These are phyloP conservation scores for Tursiops truncatus DNA, from an alignment of 2,113 vertebrate genomes.

Conservation along the genomic window DNA sequence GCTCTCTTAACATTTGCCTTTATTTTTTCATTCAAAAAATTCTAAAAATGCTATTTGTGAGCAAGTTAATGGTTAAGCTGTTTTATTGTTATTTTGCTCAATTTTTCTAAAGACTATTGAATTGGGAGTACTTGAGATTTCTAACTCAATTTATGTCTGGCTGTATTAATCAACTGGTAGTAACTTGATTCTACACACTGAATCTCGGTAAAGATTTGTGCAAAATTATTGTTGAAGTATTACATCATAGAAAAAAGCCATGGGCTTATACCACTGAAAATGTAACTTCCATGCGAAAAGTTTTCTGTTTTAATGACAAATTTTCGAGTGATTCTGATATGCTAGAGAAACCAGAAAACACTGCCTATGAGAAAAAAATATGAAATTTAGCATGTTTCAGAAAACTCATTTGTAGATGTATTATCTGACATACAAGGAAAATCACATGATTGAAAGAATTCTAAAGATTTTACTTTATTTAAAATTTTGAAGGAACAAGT, in stretches of 20 bases:
- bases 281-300: background rate
- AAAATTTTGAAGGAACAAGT: background rate
- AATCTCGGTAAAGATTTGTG: background rate
- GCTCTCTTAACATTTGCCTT: background rate
- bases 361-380: background rate
- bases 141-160: background rate
- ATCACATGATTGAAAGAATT: background rate
- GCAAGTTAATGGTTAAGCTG: background rate
- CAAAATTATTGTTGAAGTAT: background rate
- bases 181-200: background rate
- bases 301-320: conserved; percentile 19
- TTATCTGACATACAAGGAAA: background rate
- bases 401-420: background rate
- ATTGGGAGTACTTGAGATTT: background rate
- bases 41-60: background rate
- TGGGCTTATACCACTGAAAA: background rate
- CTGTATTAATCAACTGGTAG: conserved; percentile 30
- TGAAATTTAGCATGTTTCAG: background rate
- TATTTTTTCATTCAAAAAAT: conserved; percentile 14
- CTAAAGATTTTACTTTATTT: background rate
- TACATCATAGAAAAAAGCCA: background rate
- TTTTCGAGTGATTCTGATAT: background rate
- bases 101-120: conserved; percentile 34
- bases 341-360: background rate
- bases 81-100: background rate